These are phyloP conservation scores for Limonius californicus DNA, from an alignment of 1,140 invertebrate species.

Conservation along the genomic window DNA sequence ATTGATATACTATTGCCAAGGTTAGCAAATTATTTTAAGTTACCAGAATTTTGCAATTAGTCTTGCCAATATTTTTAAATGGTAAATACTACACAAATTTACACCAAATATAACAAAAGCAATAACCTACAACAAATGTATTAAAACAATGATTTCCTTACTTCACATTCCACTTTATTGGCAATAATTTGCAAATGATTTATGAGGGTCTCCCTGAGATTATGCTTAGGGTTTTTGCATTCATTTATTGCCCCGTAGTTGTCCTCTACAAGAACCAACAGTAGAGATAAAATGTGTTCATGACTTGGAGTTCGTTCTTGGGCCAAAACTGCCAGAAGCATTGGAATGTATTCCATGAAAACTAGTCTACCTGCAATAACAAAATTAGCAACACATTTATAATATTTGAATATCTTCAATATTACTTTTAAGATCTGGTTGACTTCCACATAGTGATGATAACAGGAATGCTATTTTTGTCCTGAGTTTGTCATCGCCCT, in stretches of 20 bases:
- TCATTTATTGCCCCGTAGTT: slow-evolving; percentile 32
- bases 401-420: background rate
- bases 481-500: slow-evolving; percentile 57
- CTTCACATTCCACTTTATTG: slow-evolving; percentile 34
- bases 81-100: too few relatives aligned
- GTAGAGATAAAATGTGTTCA: slow-evolving; percentile 39
- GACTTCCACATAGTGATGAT: slow-evolving; percentile 54
- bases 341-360: slow-evolving; percentile 34
- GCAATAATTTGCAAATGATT: slow-evolving; percentile 28
- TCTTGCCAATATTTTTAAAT: background rate
- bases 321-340: slow-evolving; percentile 34
- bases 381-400: background rate
- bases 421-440: slow-evolving; percentile 56
- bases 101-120: too few relatives aligned
- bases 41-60: too few relatives aligned
- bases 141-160: slow-evolving; percentile 18
- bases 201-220: slow-evolving; percentile 32
- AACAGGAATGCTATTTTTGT: slow-evolving; percentile 70
- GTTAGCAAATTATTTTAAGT: too few relatives aligned
- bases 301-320: slow-evolving; percentile 34
- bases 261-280: slow-evolving; percentile 35
- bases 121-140: too few relatives aligned
- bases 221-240: slow-evolving; percentile 32
- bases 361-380: slow-evolving; percentile 29
- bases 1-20: too few relatives aligned